A percentile compares a stretch with the other conserved stretches of the same genome.
phyloP scores from a whole-genome alignment of 2,113 vertebrate species.

The Barnardius zonarius region DNA sequence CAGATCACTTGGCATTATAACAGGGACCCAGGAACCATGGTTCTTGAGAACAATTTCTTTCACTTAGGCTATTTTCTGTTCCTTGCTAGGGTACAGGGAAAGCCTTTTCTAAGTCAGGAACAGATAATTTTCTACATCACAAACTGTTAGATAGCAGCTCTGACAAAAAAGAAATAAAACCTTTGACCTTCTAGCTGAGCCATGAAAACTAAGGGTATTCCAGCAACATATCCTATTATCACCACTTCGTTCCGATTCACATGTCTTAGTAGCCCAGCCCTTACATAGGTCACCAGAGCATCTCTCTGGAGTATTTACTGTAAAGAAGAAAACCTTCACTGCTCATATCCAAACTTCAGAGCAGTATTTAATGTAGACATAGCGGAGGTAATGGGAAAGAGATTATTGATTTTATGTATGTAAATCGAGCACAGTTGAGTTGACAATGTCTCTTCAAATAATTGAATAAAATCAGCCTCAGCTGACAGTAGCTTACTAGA shows the following conservation, averaged over 20 bases:
- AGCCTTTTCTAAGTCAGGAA: background rate
- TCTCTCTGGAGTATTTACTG: background rate
- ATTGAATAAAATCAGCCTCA: conserved; percentile 11
- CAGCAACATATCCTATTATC: background rate
- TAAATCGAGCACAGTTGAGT: background rate
- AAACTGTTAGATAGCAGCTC: background rate
- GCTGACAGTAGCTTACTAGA: conserved; percentile 32
- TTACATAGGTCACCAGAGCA: background rate
- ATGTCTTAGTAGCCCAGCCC: background rate
- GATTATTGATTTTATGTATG: background rate
- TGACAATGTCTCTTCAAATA: background rate
- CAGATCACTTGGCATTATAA: background rate
- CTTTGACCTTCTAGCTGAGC: background rate
- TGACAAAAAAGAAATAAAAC: background rate
- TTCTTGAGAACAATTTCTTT: background rate
- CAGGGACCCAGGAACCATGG: background rate
- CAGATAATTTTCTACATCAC: background rate
- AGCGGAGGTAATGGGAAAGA: background rate
- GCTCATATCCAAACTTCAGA: background rate
- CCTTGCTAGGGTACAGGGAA: background rate
- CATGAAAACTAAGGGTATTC: background rate
- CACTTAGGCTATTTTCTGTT: background rate
- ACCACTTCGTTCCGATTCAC: background rate
- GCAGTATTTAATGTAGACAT: background rate
- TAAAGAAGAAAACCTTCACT: background rate